A percentile compares a stretch with the other conserved stretches of the same genome.
Conservation (phyloP, 2,113 vertebrate species). For the Hippopotamus amphibius region DNA sequence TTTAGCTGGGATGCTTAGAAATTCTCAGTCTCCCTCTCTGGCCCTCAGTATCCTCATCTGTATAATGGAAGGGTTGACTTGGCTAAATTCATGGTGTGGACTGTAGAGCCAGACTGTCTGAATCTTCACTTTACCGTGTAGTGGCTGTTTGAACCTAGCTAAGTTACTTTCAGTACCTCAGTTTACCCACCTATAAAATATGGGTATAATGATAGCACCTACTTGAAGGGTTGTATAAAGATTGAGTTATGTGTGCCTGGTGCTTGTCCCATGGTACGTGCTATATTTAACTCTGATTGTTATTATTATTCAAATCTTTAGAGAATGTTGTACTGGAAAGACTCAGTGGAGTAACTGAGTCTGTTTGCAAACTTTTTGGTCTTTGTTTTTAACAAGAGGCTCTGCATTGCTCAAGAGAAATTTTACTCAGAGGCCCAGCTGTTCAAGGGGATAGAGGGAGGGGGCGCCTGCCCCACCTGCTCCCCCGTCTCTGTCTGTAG, state of each 20-base stretch:
- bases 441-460: conserved; percentile 57
- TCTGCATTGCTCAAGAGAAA: conserved; percentile 80
- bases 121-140: not conserved
- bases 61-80: not conserved
- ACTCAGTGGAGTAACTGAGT: not conserved
- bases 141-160: not conserved
- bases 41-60: not conserved
- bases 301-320: not conserved
- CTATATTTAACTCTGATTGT: not conserved
- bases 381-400: conserved; percentile 72
- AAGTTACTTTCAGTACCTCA: conserved; percentile 7
- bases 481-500: conserved; percentile 40
- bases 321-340: not conserved
- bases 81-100: not conserved
- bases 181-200: conserved; percentile 36
- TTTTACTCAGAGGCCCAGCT: conserved; percentile 82
- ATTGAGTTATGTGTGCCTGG: not conserved
- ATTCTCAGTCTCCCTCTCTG: not conserved
- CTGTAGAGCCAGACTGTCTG: not conserved
- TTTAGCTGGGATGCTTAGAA: not conserved
- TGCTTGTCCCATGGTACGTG: too few relatives aligned
- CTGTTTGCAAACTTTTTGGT: conserved; percentile 76
- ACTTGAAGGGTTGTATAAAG: not conserved
- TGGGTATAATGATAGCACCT: not conserved
- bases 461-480: conserved; percentile 72